Evolutionary conservation across 2,113 vertebrate species (phyloP).

Genomic region (Tychaedon coryphoeus): DNA sequence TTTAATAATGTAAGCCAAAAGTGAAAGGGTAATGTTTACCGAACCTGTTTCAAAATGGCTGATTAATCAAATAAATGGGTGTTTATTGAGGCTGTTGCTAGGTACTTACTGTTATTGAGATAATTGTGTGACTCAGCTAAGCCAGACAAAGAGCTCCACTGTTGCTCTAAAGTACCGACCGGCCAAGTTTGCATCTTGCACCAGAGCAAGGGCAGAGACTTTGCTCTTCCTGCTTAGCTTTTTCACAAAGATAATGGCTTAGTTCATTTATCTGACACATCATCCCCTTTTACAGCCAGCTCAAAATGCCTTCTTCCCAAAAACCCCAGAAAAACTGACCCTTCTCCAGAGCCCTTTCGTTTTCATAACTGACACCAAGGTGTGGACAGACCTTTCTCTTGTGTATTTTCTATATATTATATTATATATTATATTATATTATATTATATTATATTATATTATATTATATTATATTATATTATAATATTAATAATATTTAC

Average conservation of each 20-base stretch:
- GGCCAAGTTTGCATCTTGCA: not conserved
- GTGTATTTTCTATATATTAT: not conserved
- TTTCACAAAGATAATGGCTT: not conserved
- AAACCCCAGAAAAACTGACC: not conserved
- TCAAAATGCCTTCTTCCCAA: not conserved
- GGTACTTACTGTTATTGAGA: slow-evolving; percentile 40
- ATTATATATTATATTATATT: no score
- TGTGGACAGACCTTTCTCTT: not conserved
- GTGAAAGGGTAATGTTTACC: slow-evolving; percentile 36
- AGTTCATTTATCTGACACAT: not conserved
- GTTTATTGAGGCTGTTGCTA: slow-evolving; percentile 61
- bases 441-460: not conserved
- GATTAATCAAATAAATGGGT: slow-evolving; percentile 59
- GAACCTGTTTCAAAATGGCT: slow-evolving; percentile 42
- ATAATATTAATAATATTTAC: not conserved
- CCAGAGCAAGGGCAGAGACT: not conserved
- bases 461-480: not conserved
- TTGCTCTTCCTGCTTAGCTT: not conserved
- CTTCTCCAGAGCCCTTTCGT: not conserved
- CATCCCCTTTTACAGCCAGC: not conserved
- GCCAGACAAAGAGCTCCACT: slow-evolving; percentile 49
- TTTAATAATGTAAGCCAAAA: slow-evolving; percentile 12
- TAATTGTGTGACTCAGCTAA: slow-evolving; percentile 60
- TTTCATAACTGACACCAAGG: not conserved
- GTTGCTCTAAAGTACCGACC: not conserved